Evolutionary conservation across 1,140 invertebrate species (phyloP).

Genomic region (Papilio aristodemus): DNA sequence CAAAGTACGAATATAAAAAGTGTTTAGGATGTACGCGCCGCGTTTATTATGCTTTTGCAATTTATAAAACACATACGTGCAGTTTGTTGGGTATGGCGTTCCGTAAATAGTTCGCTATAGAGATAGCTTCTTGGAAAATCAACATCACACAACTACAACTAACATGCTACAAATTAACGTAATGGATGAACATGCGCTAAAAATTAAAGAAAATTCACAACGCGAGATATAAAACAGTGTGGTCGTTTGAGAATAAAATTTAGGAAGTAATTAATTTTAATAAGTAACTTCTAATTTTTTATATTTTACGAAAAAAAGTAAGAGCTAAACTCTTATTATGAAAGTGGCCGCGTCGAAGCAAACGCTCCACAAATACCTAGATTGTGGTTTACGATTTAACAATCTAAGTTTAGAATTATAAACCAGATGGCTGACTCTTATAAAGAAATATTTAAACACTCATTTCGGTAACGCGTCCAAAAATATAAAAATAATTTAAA

Average conservation of each 20-base stretch:
- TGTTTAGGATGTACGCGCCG: neutral
- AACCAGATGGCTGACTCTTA: conserved; percentile 77
- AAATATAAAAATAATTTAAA: conserved; percentile 19
- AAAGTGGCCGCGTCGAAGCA: conserved; percentile 29
- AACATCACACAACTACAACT: neutral
- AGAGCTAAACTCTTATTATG: neutral
- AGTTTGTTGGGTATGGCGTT: neutral
- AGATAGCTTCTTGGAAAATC: neutral
- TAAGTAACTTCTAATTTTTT: no score
- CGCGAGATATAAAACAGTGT: neutral
- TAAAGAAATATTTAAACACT: conserved; percentile 64
- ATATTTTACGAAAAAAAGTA: conserved; percentile 1
- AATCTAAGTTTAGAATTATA: conserved; percentile 79
- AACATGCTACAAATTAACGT: neutral
- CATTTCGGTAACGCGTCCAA: conserved; percentile 6
- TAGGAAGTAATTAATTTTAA: neutral
- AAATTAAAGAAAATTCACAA: neutral
- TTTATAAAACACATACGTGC: neutral
- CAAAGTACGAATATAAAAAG: conserved; percentile 18
- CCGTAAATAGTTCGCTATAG: neutral
- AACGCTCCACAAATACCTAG: conserved; percentile 62
- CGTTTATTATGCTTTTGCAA: conserved; percentile 13
- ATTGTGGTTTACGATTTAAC: conserved; percentile 76
- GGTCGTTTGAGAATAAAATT: no score
- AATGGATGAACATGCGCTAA: neutral